Evolutionary conservation across 2,113 vertebrate species (phyloP), one percentile per base, ranked within the genome.

Genomic region (Hippocampus comes): DNA sequence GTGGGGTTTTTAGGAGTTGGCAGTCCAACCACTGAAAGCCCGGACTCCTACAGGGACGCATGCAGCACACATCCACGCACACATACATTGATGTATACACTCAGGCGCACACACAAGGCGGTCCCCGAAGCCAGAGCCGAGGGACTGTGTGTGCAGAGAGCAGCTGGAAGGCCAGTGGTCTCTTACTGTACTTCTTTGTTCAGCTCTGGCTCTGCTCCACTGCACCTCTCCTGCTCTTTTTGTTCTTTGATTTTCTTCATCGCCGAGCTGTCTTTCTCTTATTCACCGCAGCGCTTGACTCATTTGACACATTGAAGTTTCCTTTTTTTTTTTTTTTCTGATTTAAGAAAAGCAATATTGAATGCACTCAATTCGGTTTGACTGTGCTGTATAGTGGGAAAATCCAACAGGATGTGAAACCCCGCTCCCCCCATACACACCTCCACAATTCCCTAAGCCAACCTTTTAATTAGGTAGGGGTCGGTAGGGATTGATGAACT

Each of bases 171-270:
- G 79, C 80, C 80, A 85, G 83, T 75, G 80, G 83, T 87, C 78
- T 82, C 79, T 87, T 85, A 89, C 89, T 91, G 89, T 92, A 90
- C 89, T 71, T 88, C 87, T 91, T 91, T 91, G 88, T 89, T 86
- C 81, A 69, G 77, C 70, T n/a, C 78, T 90, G 83, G 84, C 82
- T 84, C 71, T 14, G 79, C 85, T 85, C 81, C 80, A 84, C 75
- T 66, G 69, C 67, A 43, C 63, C 71, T 23, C 82, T 67, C 63
- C 68, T 25, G 63, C 56, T 73, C 66, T 63, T 67, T 59, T 60
- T 70, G 66, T 77, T 79, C 68, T 77, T 75, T 73, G 56, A 57
- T 69, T 75, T 73, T 78, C 21, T 67, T 25, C 27, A 17, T 56
- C n/a, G 64, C 68, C 69, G 43, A 17, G 60, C 65, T 67, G 20